Evolutionary conservation across 2,113 vertebrate genomes (phyloP), one percentile per base, ranked within the genome.

Genomic region (Rhabdornis inornatus): DNA sequence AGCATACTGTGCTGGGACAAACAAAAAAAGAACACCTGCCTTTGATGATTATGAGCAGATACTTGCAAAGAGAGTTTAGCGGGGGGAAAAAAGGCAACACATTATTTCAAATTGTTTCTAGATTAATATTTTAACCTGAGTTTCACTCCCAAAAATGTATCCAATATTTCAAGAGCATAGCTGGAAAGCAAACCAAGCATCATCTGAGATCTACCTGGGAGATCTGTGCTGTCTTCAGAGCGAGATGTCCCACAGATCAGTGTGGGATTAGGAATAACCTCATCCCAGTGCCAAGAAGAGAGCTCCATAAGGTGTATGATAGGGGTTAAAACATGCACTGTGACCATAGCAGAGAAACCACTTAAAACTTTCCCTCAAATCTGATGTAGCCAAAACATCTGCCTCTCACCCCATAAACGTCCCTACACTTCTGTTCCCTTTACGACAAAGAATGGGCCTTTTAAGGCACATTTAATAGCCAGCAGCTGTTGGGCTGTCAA

Each of bases 401-500:
- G 97, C 94, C 95, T 97, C 49, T 96, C 97, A 97, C 94, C 95
- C 94, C 87, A 96, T 98, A 97, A 97, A 98, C 25, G 11, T 97
- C 63, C 91, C 93, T 83, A 87, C 69, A 94, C 93, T 96, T 96
- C 89, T 96, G 94, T 90, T 96, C 87, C 92, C 94, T 97, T 96
- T 97, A 97, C 5, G 88, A 97, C 92, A 91, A 93, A 97, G 90
- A 96, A 96, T 89, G 49, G 55, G 83, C 47, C 79, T 97, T 97
- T 97, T 93, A 94, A 91, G 78, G 91, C 92, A 86, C 81, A 44
- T 89, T 92, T 97, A 97, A 98, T 96, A 91, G 96, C 76, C 88
- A 96, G 95, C 97, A 98, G 97, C 96, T 98, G 97, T 84, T 94
- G 96, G 95, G 95, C 96, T 96, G 93, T 91, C 89, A 95, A 95